These are phyloP conservation scores for Clytia hemisphaerica DNA, from an alignment of 30 jellyfish, hydroid and myxozoan species.

Conservation along the genomic window DNA sequence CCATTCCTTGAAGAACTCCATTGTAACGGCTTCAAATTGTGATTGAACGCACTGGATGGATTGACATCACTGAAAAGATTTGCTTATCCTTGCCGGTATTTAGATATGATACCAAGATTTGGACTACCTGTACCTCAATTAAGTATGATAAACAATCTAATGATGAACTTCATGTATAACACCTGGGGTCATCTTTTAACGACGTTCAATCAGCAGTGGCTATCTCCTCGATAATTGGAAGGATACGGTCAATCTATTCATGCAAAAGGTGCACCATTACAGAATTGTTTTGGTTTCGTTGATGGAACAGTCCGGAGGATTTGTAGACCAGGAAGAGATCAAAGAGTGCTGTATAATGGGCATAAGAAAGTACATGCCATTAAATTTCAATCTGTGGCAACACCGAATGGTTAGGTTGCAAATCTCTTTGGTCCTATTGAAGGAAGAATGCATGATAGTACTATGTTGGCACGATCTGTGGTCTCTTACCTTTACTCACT, in stretches of 20 bases:
- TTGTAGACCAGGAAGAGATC: conserved; percentile 27
- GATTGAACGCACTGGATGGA: no score
- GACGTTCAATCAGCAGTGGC: conserved; percentile 32
- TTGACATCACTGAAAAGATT: background rate
- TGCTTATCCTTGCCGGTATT: conserved; percentile 1
- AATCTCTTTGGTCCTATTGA: conserved; percentile 43
- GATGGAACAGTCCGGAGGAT: conserved; percentile 49
- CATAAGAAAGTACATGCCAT: conserved; percentile 34
- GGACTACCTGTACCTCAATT: conserved; percentile 4
- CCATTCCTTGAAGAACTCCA: no score
- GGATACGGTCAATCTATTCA: conserved; percentile 26
- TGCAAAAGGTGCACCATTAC: conserved; percentile 32
- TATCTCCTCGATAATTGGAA: conserved; percentile 8
- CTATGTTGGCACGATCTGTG: conserved; percentile 30
- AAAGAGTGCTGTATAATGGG: conserved; percentile 36
- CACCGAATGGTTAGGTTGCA: conserved; percentile 39
- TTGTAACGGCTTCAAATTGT: no score
- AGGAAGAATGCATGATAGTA: conserved; percentile 62
- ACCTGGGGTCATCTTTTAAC: conserved; percentile 17
- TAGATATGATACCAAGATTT: conserved; percentile 2
- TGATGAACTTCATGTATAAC: background rate
- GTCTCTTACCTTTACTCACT: no score
- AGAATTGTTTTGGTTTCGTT: conserved; percentile 35
- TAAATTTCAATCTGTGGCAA: conserved; percentile 34
- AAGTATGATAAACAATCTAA: background rate